A percentile compares a stretch with the other conserved stretches of the same genome.
These are phyloP conservation scores for Lophius piscatorius DNA, from an alignment of 2,113 vertebrate genomes.

Conservation along the genomic window DNA sequence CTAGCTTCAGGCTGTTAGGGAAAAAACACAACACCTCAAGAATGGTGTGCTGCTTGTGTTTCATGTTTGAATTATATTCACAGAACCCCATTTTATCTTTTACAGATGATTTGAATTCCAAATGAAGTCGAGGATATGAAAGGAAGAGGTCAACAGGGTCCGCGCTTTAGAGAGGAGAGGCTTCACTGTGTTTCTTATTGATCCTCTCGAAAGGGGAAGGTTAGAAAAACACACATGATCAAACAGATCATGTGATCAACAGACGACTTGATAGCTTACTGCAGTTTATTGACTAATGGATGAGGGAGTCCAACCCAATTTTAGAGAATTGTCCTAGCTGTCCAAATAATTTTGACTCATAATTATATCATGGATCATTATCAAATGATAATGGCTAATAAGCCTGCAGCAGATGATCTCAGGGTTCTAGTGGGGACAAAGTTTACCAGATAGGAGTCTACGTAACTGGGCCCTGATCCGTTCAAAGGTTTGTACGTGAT, in stretches of 20 bases:
- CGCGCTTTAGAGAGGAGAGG: slow-evolving; percentile 26
- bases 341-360: not conserved
- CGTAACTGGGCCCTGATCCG: too few species aligned
- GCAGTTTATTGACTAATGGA: not conserved
- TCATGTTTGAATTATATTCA: slow-evolving; percentile 72
- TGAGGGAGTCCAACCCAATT: not conserved
- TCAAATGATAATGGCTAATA: too few species aligned
- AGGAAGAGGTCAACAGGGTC: slow-evolving; percentile 56
- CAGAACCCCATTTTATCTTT: slow-evolving; percentile 49
- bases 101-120: slow-evolving; percentile 67
- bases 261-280: not conserved
- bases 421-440: too few species aligned
- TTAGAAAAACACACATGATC: slow-evolving; percentile 45
- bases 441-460: too few species aligned
- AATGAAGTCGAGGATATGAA: slow-evolving; percentile 58
- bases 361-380: too few species aligned
- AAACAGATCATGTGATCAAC: slow-evolving; percentile 35
- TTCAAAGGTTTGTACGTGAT: too few species aligned
- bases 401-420: too few species aligned
- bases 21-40: slow-evolving; percentile 51
- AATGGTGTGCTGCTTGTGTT: slow-evolving; percentile 48
- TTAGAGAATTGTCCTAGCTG: not conserved
- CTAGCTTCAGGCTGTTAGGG: slow-evolving; percentile 53
- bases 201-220: slow-evolving; percentile 33
- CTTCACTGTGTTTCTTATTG: slow-evolving; percentile 53